Evolutionary conservation across 2,888 invertebrate species (phyloP).

Genomic region (Mycogona germanica): DNA sequence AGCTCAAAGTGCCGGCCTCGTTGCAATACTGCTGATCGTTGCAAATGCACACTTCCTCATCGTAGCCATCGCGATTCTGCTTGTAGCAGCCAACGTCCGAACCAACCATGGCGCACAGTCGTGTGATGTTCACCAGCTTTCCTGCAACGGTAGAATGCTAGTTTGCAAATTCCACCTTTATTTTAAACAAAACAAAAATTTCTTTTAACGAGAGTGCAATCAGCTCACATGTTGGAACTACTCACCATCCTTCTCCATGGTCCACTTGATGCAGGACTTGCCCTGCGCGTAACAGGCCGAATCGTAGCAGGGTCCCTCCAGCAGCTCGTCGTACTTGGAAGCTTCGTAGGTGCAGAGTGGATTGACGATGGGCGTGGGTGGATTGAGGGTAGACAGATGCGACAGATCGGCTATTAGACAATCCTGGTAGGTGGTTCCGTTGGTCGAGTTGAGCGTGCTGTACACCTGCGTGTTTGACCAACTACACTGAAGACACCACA

Average conservation of each 20-base stretch:
- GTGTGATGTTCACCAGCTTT: slow-evolving; percentile 4
- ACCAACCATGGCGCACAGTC: slow-evolving; percentile 6
- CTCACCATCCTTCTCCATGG: slow-evolving; percentile 4
- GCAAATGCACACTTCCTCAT: slow-evolving; percentile 12
- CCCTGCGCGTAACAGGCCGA: slow-evolving; percentile 11
- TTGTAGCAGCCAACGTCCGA: slow-evolving; percentile 1
- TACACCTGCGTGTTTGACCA: not conserved
- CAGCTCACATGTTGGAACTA: no score
- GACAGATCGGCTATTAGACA: slow-evolving; percentile 5
- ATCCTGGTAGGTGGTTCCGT: not conserved
- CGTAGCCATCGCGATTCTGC: not conserved
- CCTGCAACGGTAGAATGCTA: not conserved
- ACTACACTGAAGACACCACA: slow-evolving; percentile 12
- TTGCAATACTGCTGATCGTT: slow-evolving; percentile 9
- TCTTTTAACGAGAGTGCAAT: no score
- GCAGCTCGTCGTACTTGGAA: not conserved
- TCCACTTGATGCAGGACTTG: slow-evolving; percentile 10
- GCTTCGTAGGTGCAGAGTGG: slow-evolving; percentile 7
- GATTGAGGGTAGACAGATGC: slow-evolving; percentile 4
- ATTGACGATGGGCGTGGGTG: slow-evolving; percentile 9
- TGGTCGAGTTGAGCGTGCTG: not conserved
- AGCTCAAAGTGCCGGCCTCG: no score
- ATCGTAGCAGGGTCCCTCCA: slow-evolving; percentile 13
- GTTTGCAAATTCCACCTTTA: no score
- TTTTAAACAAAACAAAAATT: no score